phyloP scores from a whole-genome alignment of 2,113 vertebrate genomes.

The Balaenoptera acutorostrata region DNA sequence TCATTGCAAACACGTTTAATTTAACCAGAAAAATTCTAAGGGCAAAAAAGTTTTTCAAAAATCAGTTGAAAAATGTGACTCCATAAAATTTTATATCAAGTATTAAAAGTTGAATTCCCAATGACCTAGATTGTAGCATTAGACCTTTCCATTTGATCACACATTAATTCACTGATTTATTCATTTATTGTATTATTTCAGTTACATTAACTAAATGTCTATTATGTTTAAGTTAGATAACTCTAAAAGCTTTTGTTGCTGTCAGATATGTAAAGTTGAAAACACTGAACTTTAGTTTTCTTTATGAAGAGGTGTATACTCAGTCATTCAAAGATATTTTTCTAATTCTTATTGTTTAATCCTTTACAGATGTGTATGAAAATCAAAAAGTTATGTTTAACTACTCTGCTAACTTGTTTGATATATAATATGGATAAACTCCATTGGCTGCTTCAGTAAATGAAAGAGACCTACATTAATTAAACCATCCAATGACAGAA shows the following conservation, averaged over 20 bases:
- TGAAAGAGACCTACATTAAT: neutral
- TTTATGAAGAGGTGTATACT: neutral
- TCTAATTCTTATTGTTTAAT: neutral
- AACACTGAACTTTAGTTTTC: neutral
- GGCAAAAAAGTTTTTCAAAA: neutral
- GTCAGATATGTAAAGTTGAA: neutral
- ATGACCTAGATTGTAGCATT: neutral
- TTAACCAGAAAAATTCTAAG: conserved; percentile 3
- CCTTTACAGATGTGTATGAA: neutral
- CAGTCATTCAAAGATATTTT: neutral
- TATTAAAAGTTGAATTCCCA: neutral
- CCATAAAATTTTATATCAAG: neutral
- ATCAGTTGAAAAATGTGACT: neutral
- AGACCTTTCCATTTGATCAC: neutral
- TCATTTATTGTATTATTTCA: neutral
- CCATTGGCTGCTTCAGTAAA: neutral
- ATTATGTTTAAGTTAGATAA: neutral
- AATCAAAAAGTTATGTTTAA: neutral
- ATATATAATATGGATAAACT: neutral
- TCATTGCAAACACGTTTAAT: neutral
- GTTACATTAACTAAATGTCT: neutral
- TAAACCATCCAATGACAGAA: neutral
- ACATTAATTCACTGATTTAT: neutral
- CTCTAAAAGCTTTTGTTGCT: neutral
- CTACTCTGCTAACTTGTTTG: neutral